Evolutionary conservation across 2,113 vertebrate species (phyloP), one percentile per base, ranked within the genome.

Genomic region (Nipponia nippon): DNA sequence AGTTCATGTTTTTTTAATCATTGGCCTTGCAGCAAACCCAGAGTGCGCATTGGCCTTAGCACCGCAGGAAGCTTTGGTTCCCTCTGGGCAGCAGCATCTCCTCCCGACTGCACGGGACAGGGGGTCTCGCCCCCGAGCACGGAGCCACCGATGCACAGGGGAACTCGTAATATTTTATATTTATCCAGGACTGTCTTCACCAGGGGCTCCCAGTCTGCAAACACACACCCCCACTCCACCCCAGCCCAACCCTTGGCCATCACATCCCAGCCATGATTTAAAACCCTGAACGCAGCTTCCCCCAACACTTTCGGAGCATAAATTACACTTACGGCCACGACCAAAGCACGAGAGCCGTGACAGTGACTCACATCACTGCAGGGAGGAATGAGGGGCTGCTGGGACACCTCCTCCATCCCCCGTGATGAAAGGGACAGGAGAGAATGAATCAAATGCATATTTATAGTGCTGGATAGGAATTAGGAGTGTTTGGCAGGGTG

Each of bases 361-460:
- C 69, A 65, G 89, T 96, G 94, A 89, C 52, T 97, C 94, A 75
- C 27, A 42, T 44, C 77, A 7, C 83, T 59, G 89, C 85, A 38
- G 62, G 58, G 65, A 81, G 59, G 75, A 19, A 36, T 0, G 11
- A 19, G 53, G 38, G 25, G 58, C 34, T 42, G 79, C 56, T 13
- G 17, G 27, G 18, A 16, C 2, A 1, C 70, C 19, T 71, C 30
- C 56, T 76, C 86, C 20, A 0, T 63, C 34, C 56, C 80, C 23
- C 0, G 5, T n/a, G 69, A 83, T 52, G 40, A 79, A 90, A 69
- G 58, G 79, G 30, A 76, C 50, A 2, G 55, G 75, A 90, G 90
- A 59, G 67, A 63, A 70, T 95, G 96, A 97, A 91, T 97, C 95
- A 95, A 89, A 82, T 20, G 62, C 16, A 7, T 83, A 95, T 97